Evolutionary conservation across 2,888 invertebrate species (phyloP).

Genomic region (Latrodectus elegans): DNA sequence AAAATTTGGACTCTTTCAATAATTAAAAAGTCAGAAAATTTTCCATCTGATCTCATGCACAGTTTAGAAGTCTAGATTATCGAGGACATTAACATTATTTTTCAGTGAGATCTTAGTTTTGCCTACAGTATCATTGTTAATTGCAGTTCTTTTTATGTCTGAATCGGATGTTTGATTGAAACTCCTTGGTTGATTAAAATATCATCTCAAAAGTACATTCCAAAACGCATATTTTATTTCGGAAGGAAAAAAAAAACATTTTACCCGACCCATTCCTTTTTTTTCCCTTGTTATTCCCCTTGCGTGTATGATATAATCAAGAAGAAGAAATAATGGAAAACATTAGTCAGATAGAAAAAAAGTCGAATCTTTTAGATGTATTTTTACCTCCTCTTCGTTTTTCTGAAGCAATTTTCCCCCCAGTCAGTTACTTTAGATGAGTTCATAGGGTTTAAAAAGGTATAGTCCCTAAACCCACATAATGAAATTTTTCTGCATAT

Average conservation of each 20-base stretch:
- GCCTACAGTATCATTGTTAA: slow-evolving; percentile 10
- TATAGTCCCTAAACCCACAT: slow-evolving; percentile 47
- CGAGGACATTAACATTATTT: slow-evolving; percentile 29
- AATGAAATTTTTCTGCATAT: slow-evolving; percentile 65
- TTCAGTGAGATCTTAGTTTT: neutral
- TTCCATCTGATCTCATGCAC: slow-evolving; percentile 1
- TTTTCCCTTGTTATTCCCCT: slow-evolving; percentile 28
- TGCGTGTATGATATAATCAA: slow-evolving; percentile 65
- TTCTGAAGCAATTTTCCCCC: slow-evolving; percentile 13
- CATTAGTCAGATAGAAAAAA: slow-evolving; percentile 57
- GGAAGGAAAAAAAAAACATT: slow-evolving; percentile 10
- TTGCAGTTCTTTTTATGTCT: slow-evolving; percentile 22
- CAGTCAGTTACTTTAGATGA: slow-evolving; percentile 41
- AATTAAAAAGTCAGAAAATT: too few relatives aligned
- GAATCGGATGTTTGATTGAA: slow-evolving; percentile 53
- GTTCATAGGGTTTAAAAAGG: slow-evolving; percentile 61
- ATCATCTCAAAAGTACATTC: slow-evolving; percentile 18
- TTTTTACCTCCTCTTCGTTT: slow-evolving; percentile 37
- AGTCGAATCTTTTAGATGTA: slow-evolving; percentile 61
- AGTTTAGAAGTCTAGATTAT: slow-evolving; percentile 16
- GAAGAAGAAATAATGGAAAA: slow-evolving; percentile 60
- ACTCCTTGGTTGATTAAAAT: slow-evolving; percentile 57
- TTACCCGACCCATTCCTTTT: slow-evolving; percentile 5
- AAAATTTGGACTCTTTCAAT: too few relatives aligned
- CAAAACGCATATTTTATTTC: slow-evolving; percentile 24